Conservation (phyloP, 2,797 vertebrate genomes). For the Prionace glauca region DNA sequence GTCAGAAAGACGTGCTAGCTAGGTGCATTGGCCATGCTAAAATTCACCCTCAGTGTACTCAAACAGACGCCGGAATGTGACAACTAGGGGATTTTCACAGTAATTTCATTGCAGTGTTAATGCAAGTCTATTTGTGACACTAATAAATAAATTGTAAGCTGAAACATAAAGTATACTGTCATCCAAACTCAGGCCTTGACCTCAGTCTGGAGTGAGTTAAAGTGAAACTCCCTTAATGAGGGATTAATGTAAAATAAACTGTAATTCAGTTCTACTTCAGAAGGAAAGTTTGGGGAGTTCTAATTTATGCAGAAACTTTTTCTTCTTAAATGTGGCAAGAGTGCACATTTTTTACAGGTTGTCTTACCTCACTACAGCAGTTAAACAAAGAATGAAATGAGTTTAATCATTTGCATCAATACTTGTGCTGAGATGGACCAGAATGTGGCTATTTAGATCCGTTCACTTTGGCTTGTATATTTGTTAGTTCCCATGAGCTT, state of each 20-base stretch:
- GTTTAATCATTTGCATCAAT: not conserved
- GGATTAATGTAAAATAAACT: not conserved
- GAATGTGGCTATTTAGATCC: not conserved
- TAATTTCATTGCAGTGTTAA: no score
- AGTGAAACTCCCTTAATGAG: not conserved
- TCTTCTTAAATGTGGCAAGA: not conserved
- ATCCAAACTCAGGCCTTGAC: not conserved
- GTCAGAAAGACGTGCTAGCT: no score
- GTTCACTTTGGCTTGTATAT: not conserved
- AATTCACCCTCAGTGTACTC: no score
- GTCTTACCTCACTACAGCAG: not conserved
- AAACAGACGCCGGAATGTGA: no score
- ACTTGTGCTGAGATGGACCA: not conserved
- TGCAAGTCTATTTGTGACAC: no score
- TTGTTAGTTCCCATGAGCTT: constrained; percentile 7
- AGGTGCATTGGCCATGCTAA: no score
- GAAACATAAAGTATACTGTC: not conserved
- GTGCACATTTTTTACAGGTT: not conserved
- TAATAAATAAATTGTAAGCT: no score
- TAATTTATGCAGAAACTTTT: not conserved
- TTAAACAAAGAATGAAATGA: not conserved
- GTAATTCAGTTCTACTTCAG: not conserved
- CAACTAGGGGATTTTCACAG: no score
- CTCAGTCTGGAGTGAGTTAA: not conserved
- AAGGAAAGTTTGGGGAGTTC: not conserved